Conservation (phyloP, 1,140 invertebrate genomes). For the Wiebesia pumilae region DNA sequence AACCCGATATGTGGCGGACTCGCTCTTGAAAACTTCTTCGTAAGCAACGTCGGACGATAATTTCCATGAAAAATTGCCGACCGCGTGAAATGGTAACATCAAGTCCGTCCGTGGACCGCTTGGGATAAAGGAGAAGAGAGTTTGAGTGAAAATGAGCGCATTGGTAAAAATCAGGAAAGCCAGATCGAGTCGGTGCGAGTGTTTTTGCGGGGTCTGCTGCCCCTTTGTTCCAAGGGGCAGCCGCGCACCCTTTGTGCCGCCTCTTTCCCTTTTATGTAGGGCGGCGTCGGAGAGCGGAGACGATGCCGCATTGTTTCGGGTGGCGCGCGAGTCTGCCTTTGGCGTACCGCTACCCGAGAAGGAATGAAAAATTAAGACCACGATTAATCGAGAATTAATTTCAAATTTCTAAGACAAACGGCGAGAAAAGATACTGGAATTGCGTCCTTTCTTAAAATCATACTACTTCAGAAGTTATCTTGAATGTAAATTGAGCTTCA, state of each 20-base stretch:
- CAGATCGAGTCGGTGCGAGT: not conserved
- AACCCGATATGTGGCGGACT: not conserved
- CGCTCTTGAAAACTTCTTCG: not conserved
- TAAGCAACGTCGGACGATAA: not conserved
- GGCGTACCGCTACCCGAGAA: not conserved
- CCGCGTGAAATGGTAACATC: not conserved
- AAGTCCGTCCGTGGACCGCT: not conserved
- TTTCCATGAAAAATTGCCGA: constrained; percentile 51
- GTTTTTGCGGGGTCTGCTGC: constrained; percentile 24
- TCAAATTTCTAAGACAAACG: too few relatives aligned
- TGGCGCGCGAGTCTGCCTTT: not conserved
- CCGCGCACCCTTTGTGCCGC: not conserved
- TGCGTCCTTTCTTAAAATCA: too few relatives aligned
- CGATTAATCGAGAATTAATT: not conserved
- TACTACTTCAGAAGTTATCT: too few relatives aligned
- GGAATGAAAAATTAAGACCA: not conserved
- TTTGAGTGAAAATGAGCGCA: too few relatives aligned
- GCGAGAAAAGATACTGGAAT: too few relatives aligned
- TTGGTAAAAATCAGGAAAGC: too few relatives aligned
- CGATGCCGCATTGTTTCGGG: constrained; percentile 15
- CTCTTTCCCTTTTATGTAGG: not conserved
- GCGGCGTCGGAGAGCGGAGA: not conserved
- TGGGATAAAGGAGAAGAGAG: too few relatives aligned
- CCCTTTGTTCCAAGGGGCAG: constrained; percentile 32
- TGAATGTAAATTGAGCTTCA: too few relatives aligned